phyloP scores from a whole-genome alignment of 2,888 invertebrate genomes.

The Tetragonisca angustula region DNA sequence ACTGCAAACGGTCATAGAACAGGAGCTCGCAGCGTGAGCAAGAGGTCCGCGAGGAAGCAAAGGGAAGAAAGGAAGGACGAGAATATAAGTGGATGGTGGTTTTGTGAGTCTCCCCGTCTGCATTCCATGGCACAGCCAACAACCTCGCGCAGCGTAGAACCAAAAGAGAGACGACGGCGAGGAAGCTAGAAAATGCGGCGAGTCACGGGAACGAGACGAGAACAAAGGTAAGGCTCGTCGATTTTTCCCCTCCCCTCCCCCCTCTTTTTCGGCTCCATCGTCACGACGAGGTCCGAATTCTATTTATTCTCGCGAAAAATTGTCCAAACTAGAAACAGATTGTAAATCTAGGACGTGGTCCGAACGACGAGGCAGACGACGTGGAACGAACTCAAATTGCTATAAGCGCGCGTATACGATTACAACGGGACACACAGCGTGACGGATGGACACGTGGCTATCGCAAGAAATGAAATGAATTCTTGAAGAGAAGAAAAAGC shows the following conservation, averaged over 20 bases:
- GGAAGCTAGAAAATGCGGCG: constrained; percentile 39
- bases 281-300: not conserved
- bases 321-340: not conserved
- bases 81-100: constrained; percentile 65
- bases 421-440: too few species aligned
- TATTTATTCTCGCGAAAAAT: not conserved
- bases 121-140: constrained; percentile 78
- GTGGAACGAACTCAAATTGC: too few species aligned
- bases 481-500: too few species aligned
- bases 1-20: constrained; percentile 36
- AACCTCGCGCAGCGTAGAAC: constrained; percentile 69
- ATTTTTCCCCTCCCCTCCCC: not conserved
- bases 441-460: too few species aligned
- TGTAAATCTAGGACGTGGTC: not conserved
- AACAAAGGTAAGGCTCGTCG: constrained; percentile 33
- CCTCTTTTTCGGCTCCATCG: not conserved
- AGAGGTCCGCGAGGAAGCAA: constrained; percentile 39
- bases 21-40: constrained; percentile 12
- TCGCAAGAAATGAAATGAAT: too few species aligned
- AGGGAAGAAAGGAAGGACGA: constrained; percentile 57
- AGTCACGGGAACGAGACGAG: not conserved
- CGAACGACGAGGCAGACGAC: not conserved
- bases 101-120: constrained; percentile 75
- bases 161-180: constrained; percentile 27
- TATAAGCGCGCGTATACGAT: too few species aligned